Conservation (phyloP, 2,888 invertebrate genomes). For the Heterodera filipjevi region DNA sequence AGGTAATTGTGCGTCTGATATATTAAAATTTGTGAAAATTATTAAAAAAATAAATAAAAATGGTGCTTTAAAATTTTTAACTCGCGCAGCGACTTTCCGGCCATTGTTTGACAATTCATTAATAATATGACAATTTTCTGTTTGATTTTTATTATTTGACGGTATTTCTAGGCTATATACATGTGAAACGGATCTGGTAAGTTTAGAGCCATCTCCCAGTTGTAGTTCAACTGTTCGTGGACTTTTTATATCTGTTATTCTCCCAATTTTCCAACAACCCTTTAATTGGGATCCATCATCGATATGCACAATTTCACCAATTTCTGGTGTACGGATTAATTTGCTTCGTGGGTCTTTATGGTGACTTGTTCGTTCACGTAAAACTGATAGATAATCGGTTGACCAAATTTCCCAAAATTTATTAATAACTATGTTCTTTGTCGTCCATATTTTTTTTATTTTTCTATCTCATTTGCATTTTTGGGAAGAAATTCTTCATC, state of each 20-base stretch:
- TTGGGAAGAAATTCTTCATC: not conserved
- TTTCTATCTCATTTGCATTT: not conserved
- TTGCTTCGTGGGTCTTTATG: not conserved
- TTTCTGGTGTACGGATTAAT: not conserved
- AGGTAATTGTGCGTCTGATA: not conserved
- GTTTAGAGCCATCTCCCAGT: not conserved
- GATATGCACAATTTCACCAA: slow-evolving; percentile 11
- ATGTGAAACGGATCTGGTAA: not conserved
- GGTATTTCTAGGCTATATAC: not conserved
- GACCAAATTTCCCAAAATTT: slow-evolving; percentile 12
- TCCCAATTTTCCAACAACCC: slow-evolving; percentile 19
- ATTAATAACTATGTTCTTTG: not conserved
- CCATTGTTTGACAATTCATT: not conserved
- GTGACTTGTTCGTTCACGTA: not conserved
- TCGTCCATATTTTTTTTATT: not conserved
- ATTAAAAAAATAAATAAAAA: too few species aligned
- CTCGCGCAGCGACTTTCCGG: not conserved
- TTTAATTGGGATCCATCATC: not conserved
- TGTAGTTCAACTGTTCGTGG: not conserved
- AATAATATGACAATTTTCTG: not conserved
- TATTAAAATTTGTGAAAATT: too few species aligned
- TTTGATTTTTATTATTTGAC: not conserved
- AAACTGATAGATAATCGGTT: not conserved
- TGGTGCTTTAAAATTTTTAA: too few species aligned
- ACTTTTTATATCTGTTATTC: not conserved